Base-by-base conservation (phyloP, 2,113 vertebrate species). In the Triplophysa rosa region DNA sequence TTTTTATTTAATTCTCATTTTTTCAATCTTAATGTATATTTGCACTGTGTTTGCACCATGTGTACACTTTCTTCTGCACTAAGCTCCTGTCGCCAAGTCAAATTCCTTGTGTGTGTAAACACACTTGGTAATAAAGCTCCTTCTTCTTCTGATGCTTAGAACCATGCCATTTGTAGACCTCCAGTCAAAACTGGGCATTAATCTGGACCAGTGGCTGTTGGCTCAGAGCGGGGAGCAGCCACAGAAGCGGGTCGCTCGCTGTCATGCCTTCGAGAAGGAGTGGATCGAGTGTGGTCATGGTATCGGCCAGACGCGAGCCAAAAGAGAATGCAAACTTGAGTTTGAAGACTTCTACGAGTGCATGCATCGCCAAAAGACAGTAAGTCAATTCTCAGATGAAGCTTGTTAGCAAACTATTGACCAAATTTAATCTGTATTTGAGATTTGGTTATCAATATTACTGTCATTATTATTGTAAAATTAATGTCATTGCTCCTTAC, bases 181-280 rank as follows among this genome's bases (percentile, higher is more conserved):
- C 17, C 95, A 98, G 85, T 86, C 85, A 1, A 89, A 89, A 79
- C 66, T 98, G 0, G 95, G 95, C 16, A 77, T 98, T 86, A 85
- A 93, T 42, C 0, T 95, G n/a, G 97, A 98, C 89, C 72, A 23
- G 0, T 95, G 94, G 92, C 0, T 96, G 65, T 10, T 94, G 86
- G 26, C 87, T 72, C 94, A 95, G 86, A 97, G 94, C 26, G 80
- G 76, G 0, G 12, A 87, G 13, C 95, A 98, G 88, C 95, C 95
- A 0, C 1, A 88, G 77, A 79, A 87, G 16, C 70, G 61, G 0
- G 83, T 93, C 0, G 0, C 74, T 0, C 74, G 81, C 56, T 99
- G 97, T 83, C 95, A 98, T 42, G 93, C 94, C 49, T 99, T 98
- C 77, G 95, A 98, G 87, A 98, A 97, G 84, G 97, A 98, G 66